Percentiles rank a stretch among this genome's conserved stretches.
Evolutionary conservation across 2,888 invertebrate genomes (phyloP).

Genomic region (Neuroscelio doddi): DNA sequence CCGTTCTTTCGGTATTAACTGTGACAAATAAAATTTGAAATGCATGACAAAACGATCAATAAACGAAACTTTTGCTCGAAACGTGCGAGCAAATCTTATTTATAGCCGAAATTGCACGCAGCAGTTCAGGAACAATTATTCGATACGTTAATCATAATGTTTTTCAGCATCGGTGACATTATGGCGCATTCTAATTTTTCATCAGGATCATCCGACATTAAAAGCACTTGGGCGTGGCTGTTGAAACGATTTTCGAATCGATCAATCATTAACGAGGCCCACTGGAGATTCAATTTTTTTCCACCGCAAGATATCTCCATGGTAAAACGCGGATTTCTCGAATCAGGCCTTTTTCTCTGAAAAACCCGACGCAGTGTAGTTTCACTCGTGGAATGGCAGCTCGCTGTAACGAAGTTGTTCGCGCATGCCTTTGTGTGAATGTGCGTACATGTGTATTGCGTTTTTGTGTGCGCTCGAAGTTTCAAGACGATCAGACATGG

Average conservation of each 20-base stretch:
- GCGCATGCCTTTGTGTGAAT: slow-evolving; percentile 14
- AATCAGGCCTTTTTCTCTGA: slow-evolving; percentile 32
- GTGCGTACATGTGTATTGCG: slow-evolving; percentile 13
- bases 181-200: background rate
- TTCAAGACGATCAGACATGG: slow-evolving; percentile 20
- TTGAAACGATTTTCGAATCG: slow-evolving; percentile 32
- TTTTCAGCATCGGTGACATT: background rate
- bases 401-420: slow-evolving; percentile 32
- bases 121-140: too few relatives aligned
- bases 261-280: slow-evolving; percentile 37
- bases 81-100: too few relatives aligned
- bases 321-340: slow-evolving; percentile 42
- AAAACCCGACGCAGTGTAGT: slow-evolving; percentile 26
- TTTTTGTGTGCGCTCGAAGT: slow-evolving; percentile 23
- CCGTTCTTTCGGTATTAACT: too few relatives aligned
- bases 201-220: background rate
- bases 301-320: slow-evolving; percentile 21
- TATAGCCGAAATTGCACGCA: too few relatives aligned
- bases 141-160: too few relatives aligned
- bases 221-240: slow-evolving; percentile 36
- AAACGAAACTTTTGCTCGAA: too few relatives aligned
- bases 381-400: slow-evolving; percentile 20
- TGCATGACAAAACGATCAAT: slow-evolving; percentile 3
- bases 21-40: too few relatives aligned
- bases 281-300: slow-evolving; percentile 16